A percentile compares a stretch with the other conserved stretches of the same genome.
Conservation (phyloP, 2,888 invertebrate genomes). For the Anoplius nigerrimus region DNA sequence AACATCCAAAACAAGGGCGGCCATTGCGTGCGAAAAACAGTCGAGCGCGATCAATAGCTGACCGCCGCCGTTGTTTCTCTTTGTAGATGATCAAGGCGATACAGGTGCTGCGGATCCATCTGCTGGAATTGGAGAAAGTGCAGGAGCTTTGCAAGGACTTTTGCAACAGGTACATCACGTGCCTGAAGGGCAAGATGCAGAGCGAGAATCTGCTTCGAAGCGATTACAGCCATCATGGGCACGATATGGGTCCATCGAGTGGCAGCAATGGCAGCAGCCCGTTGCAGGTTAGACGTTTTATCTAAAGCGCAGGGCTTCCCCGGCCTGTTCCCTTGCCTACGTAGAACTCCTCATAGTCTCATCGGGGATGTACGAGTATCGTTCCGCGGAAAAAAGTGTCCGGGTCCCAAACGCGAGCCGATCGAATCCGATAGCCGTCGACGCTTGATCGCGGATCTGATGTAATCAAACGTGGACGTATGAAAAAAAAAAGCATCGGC, state of each 20-base stretch:
- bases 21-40: slow-evolving; percentile 4
- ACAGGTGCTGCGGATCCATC: slow-evolving; percentile 93
- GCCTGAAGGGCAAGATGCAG: slow-evolving; percentile 93
- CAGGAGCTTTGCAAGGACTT: slow-evolving; percentile 96
- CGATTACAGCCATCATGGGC: slow-evolving; percentile 81
- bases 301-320: slow-evolving; percentile 46
- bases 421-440: too few species aligned
- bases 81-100: slow-evolving; percentile 89
- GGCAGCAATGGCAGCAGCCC: slow-evolving; percentile 74
- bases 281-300: slow-evolving; percentile 72
- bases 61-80: background rate
- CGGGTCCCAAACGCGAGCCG: too few species aligned
- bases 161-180: slow-evolving; percentile 93
- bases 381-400: too few species aligned
- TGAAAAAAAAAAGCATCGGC: too few species aligned
- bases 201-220: slow-evolving; percentile 89
- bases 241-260: slow-evolving; percentile 71
- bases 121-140: slow-evolving; percentile 94
- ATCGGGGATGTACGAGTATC: slow-evolving; percentile 59
- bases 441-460: too few species aligned
- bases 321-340: slow-evolving; percentile 65
- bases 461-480: too few species aligned
- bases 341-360: slow-evolving; percentile 70
- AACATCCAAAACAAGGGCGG: slow-evolving; percentile 26
- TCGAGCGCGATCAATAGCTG: background rate